These are phyloP conservation scores for Plecotus auritus DNA, from an alignment of 2,113 vertebrate species.

Conservation along the genomic window DNA sequence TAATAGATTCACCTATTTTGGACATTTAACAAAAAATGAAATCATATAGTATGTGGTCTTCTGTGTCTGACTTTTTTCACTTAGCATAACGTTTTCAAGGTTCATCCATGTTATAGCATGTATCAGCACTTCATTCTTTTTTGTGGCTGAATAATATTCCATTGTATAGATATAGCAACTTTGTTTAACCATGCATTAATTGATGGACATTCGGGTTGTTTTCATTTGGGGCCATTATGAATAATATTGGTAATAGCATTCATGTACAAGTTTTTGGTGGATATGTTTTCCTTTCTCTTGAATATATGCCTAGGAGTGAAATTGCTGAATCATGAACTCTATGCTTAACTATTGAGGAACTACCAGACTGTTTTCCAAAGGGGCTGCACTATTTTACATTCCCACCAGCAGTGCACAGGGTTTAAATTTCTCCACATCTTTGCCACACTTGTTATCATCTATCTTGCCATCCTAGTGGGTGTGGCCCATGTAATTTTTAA, in stretches of 20 bases:
- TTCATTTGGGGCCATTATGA: background rate
- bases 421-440: background rate
- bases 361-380: background rate
- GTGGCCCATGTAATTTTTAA: background rate
- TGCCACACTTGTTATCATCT: background rate
- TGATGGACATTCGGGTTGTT: background rate
- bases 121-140: background rate
- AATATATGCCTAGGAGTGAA: background rate
- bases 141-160: background rate
- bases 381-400: background rate
- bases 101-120: background rate
- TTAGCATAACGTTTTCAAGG: background rate
- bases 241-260: background rate
- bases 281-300: conserved; percentile 5
- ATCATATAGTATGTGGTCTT: background rate
- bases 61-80: background rate
- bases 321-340: background rate
- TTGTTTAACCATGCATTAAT: background rate
- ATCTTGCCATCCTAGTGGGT: background rate
- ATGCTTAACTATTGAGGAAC: background rate
- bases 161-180: background rate
- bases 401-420: no score
- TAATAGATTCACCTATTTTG: background rate
- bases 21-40: background rate
- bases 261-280: background rate